These are phyloP conservation scores for Actenoides lindsayi DNA, from an alignment of 2,113 vertebrate species.

Conservation along the genomic window DNA sequence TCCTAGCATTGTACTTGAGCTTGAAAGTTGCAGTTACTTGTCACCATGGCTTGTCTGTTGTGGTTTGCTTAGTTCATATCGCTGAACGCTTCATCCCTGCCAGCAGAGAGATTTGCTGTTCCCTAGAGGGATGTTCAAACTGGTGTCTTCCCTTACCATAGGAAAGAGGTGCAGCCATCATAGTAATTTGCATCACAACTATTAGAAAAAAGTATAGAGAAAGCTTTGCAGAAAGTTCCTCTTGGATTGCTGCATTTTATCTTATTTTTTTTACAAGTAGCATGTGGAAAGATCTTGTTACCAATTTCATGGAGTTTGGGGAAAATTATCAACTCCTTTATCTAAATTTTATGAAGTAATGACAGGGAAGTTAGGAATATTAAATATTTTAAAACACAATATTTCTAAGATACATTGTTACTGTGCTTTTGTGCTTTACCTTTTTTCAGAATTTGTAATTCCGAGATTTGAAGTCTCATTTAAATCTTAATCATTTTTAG, in stretches of 20 bases:
- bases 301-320: background rate
- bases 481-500: conserved; percentile 31
- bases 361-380: background rate
- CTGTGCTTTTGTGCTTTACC: background rate
- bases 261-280: background rate
- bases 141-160: background rate
- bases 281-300: background rate
- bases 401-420: background rate
- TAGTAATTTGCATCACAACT: background rate
- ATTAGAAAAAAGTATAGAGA: background rate
- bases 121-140: background rate
- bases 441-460: background rate
- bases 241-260: background rate
- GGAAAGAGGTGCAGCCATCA: background rate
- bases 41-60: background rate
- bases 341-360: background rate
- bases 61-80: background rate
- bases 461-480: background rate
- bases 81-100: fast-evolving
- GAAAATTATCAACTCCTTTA: background rate
- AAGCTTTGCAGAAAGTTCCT: background rate
- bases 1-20: background rate
- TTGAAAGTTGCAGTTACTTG: background rate
- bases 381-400: background rate
- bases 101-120: background rate